These are phyloP conservation scores for Octodonta nipae DNA, from an alignment of 2,888 invertebrate genomes.

Conservation along the genomic window DNA sequence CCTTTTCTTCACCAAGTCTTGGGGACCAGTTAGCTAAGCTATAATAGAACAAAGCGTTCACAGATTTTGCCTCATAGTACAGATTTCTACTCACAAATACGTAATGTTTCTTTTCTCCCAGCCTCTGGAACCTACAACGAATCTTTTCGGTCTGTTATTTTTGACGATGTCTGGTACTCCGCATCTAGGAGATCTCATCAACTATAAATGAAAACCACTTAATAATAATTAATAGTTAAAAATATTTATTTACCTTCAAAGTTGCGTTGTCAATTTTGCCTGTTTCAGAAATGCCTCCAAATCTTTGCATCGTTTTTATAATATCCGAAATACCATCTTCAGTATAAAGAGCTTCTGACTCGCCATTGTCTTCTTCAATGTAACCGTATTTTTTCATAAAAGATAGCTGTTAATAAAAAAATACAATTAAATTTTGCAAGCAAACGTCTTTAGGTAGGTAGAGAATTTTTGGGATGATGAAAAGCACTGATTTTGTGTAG, in stretches of 20 bases:
- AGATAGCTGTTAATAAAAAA: constrained; percentile 37
- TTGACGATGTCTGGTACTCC: constrained; percentile 54
- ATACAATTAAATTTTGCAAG: not conserved
- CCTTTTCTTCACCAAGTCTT: constrained; percentile 42
- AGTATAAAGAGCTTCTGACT: constrained; percentile 49
- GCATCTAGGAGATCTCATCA: constrained; percentile 53
- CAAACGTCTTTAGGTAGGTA: no score
- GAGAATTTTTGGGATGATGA: no score
- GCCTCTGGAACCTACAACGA: constrained; percentile 45
- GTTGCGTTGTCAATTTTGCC: constrained; percentile 54
- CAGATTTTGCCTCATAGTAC: not conserved
- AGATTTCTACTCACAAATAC: constrained; percentile 54
- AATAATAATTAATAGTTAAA: constrained; percentile 2
- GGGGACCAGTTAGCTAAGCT: constrained; percentile 59
- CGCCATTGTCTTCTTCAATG: constrained; percentile 37
- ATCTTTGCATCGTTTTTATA: constrained; percentile 54
- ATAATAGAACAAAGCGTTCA: constrained; percentile 10
- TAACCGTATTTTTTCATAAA: constrained; percentile 63
- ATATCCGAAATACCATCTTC: constrained; percentile 48
- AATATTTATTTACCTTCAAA: constrained; percentile 36
- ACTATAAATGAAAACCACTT: constrained; percentile 33
- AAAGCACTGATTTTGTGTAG: no score
- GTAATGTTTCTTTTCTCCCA: constrained; percentile 57
- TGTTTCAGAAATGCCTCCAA: constrained; percentile 55
- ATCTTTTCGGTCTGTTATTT: constrained; percentile 40